Evolutionary conservation across 2,888 invertebrate species (phyloP), one percentile per base, ranked within the genome.

Genomic region (Macrosoma leucophasiata): DNA sequence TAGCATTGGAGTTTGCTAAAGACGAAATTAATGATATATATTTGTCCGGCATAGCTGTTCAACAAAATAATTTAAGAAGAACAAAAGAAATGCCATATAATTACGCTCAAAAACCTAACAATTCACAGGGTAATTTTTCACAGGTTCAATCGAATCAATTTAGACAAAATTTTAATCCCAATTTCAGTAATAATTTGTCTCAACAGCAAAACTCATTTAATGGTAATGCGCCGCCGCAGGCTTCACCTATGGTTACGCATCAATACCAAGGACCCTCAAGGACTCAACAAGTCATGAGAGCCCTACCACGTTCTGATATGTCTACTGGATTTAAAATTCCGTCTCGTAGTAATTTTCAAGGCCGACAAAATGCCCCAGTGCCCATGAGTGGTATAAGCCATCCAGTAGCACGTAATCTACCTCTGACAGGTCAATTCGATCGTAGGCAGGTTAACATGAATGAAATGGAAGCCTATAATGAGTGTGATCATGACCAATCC

Each of bases 301-400:
- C n/a, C 8, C 20, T 28, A 9, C 28, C 28, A 9, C 18, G 28
- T 13, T 28, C 25, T 6, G 5, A 22, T 9, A 22, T 29, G 22
- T 29, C 29, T 15, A 22, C 29, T 5, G 29, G 29, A 5, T 29
- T 29, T 15, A 22, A 29, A 22, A 22, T 22, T 17, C 29, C 29
- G 17, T 22, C 22, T 4, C 15, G 15, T 6, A n/a, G n/a, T n/a
- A n/a, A n/a, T n/a, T n/a, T n/a, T n/a, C n/a, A n/a, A n/a, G n/a
- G n/a, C n/a, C 22, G 23, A 9, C 15, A 2, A 11, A 10, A 17
- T 11, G 23, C 11, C 15, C 21, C 29, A 6, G 23, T 9, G 4
- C 29, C 40, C 4, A 41, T 41, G 40, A 41, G 40, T 7, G 40
- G 40, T 11, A 23, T 36, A 4, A 33, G 30, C 13, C 30, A 36